Percentiles rank a stretch among this genome's conserved stretches.
Evolutionary conservation across 2,888 invertebrate species (phyloP).

Genomic region (Omphaloscelis lunosa): DNA sequence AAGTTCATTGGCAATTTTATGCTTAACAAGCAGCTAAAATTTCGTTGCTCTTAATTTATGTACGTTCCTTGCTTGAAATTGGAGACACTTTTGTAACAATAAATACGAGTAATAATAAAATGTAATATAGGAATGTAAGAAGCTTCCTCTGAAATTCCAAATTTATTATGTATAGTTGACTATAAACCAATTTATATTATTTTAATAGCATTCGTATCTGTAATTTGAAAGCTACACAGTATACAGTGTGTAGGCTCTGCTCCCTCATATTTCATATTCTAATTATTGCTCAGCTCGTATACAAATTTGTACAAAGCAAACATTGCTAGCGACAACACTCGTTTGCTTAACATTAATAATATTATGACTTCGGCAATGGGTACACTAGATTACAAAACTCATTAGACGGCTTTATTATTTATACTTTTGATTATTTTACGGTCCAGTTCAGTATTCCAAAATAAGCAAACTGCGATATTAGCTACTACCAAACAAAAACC

Average conservation of each 20-base stretch:
- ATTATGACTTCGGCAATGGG: conserved; percentile 41
- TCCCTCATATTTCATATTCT: conserved; percentile 54
- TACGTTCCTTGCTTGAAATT: conserved; percentile 32
- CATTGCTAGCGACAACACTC: conserved; percentile 44
- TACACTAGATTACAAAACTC: conserved; percentile 41
- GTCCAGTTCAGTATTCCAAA: background rate
- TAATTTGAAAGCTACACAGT: conserved; percentile 33
- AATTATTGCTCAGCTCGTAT: conserved; percentile 57
- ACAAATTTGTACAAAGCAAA: conserved; percentile 56
- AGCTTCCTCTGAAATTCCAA: background rate
- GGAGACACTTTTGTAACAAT: conserved; percentile 42
- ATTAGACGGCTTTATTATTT: conserved; percentile 27
- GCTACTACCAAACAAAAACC: too few relatives aligned
- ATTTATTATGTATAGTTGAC: background rate
- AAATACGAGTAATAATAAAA: conserved; percentile 27
- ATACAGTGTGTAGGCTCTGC: conserved; percentile 25
- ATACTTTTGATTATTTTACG: conserved; percentile 1
- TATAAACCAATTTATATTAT: conserved; percentile 52
- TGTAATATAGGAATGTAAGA: background rate
- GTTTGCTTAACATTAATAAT: conserved; percentile 51
- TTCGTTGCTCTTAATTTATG: conserved; percentile 51
- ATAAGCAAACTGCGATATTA: background rate
- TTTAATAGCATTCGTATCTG: conserved; percentile 49
- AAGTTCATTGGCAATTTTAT: conserved; percentile 50
- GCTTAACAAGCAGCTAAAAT: conserved; percentile 47